A percentile compares a stretch with the other conserved stretches of the same genome.
These are phyloP conservation scores for Chloroceryle amazona DNA, from an alignment of 2,797 vertebrate species.

Conservation along the genomic window DNA sequence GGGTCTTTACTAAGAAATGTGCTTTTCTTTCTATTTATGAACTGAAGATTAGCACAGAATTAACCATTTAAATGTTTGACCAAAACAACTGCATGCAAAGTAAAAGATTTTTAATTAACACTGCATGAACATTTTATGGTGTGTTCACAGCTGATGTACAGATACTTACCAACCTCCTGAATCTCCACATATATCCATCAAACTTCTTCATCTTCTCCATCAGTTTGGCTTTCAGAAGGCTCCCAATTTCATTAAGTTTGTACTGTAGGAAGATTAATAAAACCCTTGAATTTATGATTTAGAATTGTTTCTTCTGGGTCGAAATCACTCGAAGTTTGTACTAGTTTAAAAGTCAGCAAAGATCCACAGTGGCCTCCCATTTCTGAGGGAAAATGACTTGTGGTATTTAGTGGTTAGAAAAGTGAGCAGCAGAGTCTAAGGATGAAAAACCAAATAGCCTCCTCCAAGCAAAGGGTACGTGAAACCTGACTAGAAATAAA, in stretches of 20 bases:
- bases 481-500: neutral
- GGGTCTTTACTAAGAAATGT: neutral
- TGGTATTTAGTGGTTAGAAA: neutral
- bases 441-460: neutral
- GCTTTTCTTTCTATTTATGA: neutral
- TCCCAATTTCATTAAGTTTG: slow-evolving; percentile 75
- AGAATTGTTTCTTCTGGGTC: neutral
- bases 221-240: slow-evolving; percentile 77
- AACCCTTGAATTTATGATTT: neutral
- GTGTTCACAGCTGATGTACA: neutral
- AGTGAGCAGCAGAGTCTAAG: neutral
- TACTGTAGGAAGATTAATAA: slow-evolving; percentile 70
- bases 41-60: neutral
- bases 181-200: slow-evolving; percentile 75
- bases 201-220: slow-evolving; percentile 80
- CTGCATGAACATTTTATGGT: neutral
- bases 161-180: slow-evolving; percentile 73
- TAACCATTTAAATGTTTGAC: neutral
- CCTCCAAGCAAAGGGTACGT: neutral
- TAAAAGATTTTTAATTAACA: neutral
- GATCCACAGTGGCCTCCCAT: neutral
- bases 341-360: neutral
- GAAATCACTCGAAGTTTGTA: neutral
- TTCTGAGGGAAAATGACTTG: neutral
- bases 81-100: neutral